Percentiles rank a stretch among this genome's conserved stretches.
Evolutionary conservation across 2,797 vertebrate genomes (phyloP).

Genomic region (Dipus sagitta): DNA sequence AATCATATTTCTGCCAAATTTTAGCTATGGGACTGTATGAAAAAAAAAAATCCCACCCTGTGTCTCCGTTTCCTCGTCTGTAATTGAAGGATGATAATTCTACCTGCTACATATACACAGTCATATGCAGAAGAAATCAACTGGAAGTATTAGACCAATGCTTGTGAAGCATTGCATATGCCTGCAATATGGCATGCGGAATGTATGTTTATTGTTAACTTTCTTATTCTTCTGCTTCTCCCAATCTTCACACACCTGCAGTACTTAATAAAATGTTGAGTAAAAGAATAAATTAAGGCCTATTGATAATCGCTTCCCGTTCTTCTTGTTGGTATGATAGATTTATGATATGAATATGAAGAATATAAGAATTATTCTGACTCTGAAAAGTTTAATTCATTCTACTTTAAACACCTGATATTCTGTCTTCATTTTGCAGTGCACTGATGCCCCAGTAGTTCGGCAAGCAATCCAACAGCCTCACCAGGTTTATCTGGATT

Average conservation of each 20-base stretch:
- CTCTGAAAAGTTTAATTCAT: slow-evolving; percentile 43
- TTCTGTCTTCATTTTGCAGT: slow-evolving; percentile 14
- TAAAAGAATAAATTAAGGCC: not conserved
- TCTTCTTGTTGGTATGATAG: not conserved
- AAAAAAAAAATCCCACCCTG: not conserved
- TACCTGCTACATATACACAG: not conserved
- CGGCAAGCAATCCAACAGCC: not conserved
- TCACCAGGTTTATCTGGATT: not conserved
- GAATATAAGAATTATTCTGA: slow-evolving; percentile 39
- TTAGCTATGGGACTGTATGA: not conserved
- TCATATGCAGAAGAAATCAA: not conserved
- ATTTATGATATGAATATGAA: slow-evolving; percentile 18
- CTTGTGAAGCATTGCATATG: not conserved
- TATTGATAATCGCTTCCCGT: not conserved
- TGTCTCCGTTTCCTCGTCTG: not conserved
- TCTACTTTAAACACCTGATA: not conserved
- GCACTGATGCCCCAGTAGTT: not conserved
- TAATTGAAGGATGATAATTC: not conserved
- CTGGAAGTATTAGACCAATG: not conserved
- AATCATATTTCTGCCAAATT: not conserved
- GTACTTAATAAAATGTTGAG: slow-evolving; percentile 11
- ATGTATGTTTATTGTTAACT: not conserved
- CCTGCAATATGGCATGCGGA: not conserved
- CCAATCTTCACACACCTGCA: not conserved
- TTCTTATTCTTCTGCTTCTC: not conserved